These are phyloP conservation scores for Tetrax tetrax DNA, from an alignment of 2,113 vertebrate genomes.

Conservation along the genomic window DNA sequence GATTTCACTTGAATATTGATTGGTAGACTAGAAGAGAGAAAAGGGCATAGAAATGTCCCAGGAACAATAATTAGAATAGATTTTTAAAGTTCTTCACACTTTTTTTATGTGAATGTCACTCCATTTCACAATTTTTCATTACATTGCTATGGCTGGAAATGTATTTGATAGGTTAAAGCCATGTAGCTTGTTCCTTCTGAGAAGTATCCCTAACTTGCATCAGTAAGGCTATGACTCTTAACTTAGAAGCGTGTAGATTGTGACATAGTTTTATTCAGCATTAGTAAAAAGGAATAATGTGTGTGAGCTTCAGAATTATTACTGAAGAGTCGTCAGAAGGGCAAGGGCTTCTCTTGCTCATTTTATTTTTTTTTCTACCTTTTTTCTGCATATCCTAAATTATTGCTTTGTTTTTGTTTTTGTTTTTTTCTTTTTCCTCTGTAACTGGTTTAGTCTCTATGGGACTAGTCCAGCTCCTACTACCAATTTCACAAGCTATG, in stretches of 20 bases:
- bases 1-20: background rate
- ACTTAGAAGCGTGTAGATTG: background rate
- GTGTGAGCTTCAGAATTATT: background rate
- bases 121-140: background rate
- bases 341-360: constrained; percentile 35
- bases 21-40: background rate
- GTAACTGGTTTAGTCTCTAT: constrained; percentile 90
- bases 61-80: background rate
- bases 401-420: background rate
- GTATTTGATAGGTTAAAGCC: background rate
- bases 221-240: background rate
- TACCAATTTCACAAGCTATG: constrained; percentile 61
- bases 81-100: background rate
- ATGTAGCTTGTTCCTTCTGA: background rate
- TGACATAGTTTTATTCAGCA: background rate
- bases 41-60: background rate
- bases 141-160: background rate
- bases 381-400: constrained; percentile 43
- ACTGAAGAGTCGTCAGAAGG: constrained; percentile 21
- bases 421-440: constrained; percentile 60
- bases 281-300: background rate
- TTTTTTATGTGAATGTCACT: background rate
- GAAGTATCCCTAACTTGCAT: background rate
- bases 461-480: constrained; percentile 87
- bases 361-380: constrained; percentile 23